Conservation (phyloP, 2,888 invertebrate genomes). For the Linyphia triangularis region DNA sequence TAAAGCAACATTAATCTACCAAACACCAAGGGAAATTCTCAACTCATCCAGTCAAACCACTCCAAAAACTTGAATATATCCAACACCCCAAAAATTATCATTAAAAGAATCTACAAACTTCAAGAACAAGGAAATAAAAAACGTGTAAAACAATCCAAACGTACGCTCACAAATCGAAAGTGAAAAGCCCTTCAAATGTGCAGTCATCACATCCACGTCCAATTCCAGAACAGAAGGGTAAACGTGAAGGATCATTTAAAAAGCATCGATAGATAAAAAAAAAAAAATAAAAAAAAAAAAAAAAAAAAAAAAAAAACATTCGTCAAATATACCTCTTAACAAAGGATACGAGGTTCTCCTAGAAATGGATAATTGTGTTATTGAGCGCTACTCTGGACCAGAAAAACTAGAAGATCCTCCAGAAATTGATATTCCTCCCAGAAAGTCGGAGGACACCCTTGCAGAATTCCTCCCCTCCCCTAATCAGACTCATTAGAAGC, state of each 20-base stretch:
- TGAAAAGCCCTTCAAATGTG: constrained; percentile 60
- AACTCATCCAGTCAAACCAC: no score
- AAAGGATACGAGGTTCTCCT: constrained; percentile 55
- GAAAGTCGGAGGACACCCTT: constrained; percentile 47
- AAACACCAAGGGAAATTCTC: no score
- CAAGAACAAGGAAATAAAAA: no score
- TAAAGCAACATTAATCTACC: no score
- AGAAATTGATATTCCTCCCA: constrained; percentile 69
- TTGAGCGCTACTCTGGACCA: constrained; percentile 56
- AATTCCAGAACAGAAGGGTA: constrained; percentile 48
- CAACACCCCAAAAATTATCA: no score
- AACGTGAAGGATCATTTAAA: constrained; percentile 55
- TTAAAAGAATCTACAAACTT: no score
- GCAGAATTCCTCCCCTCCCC: constrained; percentile 39
- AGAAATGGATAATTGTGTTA: constrained; percentile 72
- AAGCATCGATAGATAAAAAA: constrained; percentile 24
- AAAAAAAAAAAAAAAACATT: constrained; percentile 48
- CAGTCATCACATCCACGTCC: constrained; percentile 20
- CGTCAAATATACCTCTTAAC: constrained; percentile 30
- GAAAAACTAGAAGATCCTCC: constrained; percentile 47
- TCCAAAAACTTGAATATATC: no score
- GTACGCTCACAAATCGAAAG: constrained; percentile 39
- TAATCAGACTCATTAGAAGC: constrained; percentile 68
- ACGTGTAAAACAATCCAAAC: no score
- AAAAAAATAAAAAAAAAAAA: no score